Percentiles rank a stretch among this genome's conserved stretches.
Evolutionary conservation across 2,797 vertebrate species (phyloP).

Genomic region (Pampus argenteus): DNA sequence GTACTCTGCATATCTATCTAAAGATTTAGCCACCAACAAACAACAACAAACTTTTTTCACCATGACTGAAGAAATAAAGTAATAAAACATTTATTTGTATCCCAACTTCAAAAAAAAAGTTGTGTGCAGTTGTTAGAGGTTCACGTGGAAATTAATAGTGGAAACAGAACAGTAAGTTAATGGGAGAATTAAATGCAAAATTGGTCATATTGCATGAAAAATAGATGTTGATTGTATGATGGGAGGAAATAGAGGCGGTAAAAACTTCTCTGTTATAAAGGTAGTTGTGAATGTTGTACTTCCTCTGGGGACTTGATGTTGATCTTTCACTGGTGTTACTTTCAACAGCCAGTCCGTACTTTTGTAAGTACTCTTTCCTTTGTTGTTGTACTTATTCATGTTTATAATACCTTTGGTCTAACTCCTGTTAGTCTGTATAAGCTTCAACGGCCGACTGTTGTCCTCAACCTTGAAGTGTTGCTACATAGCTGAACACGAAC

Average conservation of each 20-base stretch:
- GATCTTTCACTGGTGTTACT: background rate
- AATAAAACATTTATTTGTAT: background rate
- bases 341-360: too few relatives aligned
- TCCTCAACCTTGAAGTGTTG: background rate
- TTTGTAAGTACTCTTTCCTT: background rate
- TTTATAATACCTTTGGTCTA: background rate
- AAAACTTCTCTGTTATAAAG: background rate
- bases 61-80: background rate
- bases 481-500: background rate
- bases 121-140: background rate
- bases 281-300: background rate
- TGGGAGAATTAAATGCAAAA: background rate
- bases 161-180: background rate
- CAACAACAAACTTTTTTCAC: background rate
- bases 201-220: background rate
- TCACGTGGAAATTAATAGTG: background rate
- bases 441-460: background rate
- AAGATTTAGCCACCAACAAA: background rate
- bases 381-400: background rate
- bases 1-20: background rate
- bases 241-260: background rate
- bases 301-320: background rate
- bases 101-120: background rate
- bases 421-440: background rate
- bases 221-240: background rate